Base-by-base conservation (phyloP, 1,140 invertebrate genomes). In the Pachyrhynchus sulphureomaculatus region DNA sequence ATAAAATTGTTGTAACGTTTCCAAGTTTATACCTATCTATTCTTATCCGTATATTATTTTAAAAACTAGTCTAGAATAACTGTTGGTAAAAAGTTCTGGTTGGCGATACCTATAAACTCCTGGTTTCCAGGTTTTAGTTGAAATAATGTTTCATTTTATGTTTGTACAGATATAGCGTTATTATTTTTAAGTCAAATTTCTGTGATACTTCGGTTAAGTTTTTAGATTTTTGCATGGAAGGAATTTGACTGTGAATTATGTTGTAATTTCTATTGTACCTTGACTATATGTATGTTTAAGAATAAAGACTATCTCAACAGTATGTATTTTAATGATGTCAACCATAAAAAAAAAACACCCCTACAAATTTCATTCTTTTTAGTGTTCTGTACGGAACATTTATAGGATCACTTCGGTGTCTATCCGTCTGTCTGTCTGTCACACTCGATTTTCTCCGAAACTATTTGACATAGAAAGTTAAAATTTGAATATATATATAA, bases 141-240 rank as follows among this genome's bases (percentile, higher is more conserved):
- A 34, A 34, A 33, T 13, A 15, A 33, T 29, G 24, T 20, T 17
- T 29, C 5, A 4, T 59, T 4, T 64, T 51, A 39, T 54, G n/a
- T 61, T 65, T 61, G 58, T 63, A 64, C 58, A 65, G 52, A 58
- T 60, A 55, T 52, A 41, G 39, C 32, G 39, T 15, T 37, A 49
- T 68, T 57, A 61, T 57, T 62, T 62, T 63, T 68, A 66, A 64
- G 67, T 68, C 67, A 68, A 68, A 66, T 68, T 68, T 68, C 67
- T 68, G 67, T 68, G 67, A 68, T 68, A 68, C 36, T 55, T 65
- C 57, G 53, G 49, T 66, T 68, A 66, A 64, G 64, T 63, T 66
- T 60, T 41, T 49, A 60, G 51, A 42, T 12, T 59, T 45, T 60
- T 60, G 52, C 21, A 41, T 65, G 56, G 60, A 48, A 41, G 62